phyloP scores from a whole-genome alignment of 2,888 invertebrate genomes.

The Himalopsyche anomala region DNA sequence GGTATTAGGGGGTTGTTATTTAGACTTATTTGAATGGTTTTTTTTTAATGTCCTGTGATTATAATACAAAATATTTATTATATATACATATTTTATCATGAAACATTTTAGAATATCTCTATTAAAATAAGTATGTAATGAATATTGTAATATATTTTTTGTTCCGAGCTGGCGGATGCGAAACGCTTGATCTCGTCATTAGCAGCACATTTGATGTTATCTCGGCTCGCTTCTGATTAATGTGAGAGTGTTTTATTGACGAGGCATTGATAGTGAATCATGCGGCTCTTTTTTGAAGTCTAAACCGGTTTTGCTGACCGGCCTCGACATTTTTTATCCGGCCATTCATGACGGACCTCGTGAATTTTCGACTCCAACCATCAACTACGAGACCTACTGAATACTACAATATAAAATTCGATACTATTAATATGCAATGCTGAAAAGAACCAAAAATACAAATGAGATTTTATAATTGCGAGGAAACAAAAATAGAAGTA shows the following conservation, averaged over 20 bases:
- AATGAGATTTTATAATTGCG: no score
- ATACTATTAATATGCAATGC: no score
- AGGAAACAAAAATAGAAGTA: no score
- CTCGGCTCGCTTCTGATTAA: slow-evolving; percentile 56
- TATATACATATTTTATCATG: not conserved
- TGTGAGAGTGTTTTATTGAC: slow-evolving; percentile 61
- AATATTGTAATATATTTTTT: slow-evolving; percentile 43
- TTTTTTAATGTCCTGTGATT: no score
- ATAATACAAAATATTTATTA: no score
- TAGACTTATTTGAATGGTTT: no score
- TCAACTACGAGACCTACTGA: not conserved
- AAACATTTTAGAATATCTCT: slow-evolving; percentile 5
- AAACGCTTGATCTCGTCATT: slow-evolving; percentile 42
- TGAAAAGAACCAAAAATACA: no score
- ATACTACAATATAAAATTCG: not conserved
- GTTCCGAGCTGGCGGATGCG: slow-evolving; percentile 2
- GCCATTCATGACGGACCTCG: slow-evolving; percentile 31
- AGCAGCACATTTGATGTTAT: slow-evolving; percentile 42
- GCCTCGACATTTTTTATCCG: slow-evolving; percentile 40
- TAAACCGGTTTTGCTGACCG: slow-evolving; percentile 34
- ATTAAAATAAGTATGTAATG: slow-evolving; percentile 8
- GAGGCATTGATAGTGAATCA: slow-evolving; percentile 52
- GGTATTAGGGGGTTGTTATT: no score
- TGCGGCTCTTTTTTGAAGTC: slow-evolving; percentile 39
- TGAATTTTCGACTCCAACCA: not conserved